Percentiles rank a stretch among this genome's conserved stretches.
Conservation (phyloP, 2,888 invertebrate species). For the Cerastoderma edule region DNA sequence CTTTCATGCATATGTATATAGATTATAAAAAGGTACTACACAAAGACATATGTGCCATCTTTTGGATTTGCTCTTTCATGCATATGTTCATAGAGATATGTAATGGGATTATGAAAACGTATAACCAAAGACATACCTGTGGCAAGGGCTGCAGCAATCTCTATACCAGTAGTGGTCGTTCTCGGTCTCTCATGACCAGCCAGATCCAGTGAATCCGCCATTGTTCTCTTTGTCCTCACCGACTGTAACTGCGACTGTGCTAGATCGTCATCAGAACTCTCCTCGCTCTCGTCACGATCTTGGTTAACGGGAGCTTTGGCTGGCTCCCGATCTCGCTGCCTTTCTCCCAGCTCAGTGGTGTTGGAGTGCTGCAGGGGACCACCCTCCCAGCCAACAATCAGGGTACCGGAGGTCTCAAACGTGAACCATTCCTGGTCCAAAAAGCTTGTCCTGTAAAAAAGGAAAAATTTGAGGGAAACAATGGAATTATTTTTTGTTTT, state of each 20-base stretch:
- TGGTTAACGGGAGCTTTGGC: conserved; percentile 22
- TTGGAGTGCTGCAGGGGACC: conserved; percentile 70
- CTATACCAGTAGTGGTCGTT: conserved; percentile 76
- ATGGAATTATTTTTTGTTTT: too few relatives aligned
- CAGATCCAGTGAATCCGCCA: conserved; percentile 60
- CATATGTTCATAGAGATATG: too few relatives aligned
- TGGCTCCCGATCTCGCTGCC: conserved; percentile 35
- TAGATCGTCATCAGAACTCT: conserved; percentile 54
- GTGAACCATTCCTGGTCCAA: conserved; percentile 83
- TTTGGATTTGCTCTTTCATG: too few relatives aligned
- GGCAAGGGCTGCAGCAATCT: conserved; percentile 81
- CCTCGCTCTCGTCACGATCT: conserved; percentile 47
- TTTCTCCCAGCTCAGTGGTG: conserved; percentile 33
- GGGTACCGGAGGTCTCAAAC: conserved; percentile 81
- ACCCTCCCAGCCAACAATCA: conserved; percentile 81
- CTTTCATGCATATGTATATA: too few relatives aligned
- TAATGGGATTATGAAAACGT: too few relatives aligned
- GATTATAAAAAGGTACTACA: too few relatives aligned
- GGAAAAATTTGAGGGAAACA: too few relatives aligned
- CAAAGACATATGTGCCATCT: too few relatives aligned
- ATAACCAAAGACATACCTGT: conserved; percentile 71
- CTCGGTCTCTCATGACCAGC: conserved; percentile 67
- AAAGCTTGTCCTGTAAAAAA: conserved; percentile 77
- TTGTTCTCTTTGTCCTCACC: conserved; percentile 25
- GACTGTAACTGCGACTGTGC: conserved; percentile 13